Base-by-base conservation (phyloP, 2,797 vertebrate genomes). In the Myripristis murdjan region DNA sequence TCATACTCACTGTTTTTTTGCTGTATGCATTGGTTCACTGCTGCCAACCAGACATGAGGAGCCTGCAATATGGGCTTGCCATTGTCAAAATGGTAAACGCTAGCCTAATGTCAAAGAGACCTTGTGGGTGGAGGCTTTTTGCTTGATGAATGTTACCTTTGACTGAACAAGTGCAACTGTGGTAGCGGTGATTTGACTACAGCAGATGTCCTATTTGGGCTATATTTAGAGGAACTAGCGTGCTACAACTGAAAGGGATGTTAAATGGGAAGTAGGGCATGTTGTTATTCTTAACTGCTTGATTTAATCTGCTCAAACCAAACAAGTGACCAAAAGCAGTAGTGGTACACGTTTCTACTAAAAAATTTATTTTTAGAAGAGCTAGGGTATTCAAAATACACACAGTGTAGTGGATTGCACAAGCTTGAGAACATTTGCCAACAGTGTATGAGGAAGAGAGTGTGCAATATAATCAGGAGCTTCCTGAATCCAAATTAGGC, bases 151-250 rank as follows among this genome's bases (percentile, higher is more conserved):
- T 16, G 9, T 49, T 37, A 10, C 46, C 11, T 58, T 22, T 18
- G 22, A 49, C 49, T 39, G 54, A 22, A 48, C 31, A 23, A 26
- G 31, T 58, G 54, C 54, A 16, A 43, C 37, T 39, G 37, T 39
- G 12, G 31, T 33, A 54, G 11, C 65, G 12, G 16, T 37, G 46
- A 23, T 68, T 49, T 28, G 22, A 24, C 54, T 20, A 15, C 22
- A 44, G 12, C 31, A 16, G 16, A 44, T 51, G 59, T 69, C 47
- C 55, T 51, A 23, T 59, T 59, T 51, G 28, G 18, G 18, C 20
- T 56, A 31, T 14, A 39, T 59, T 43, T 31, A 52, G 1, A 68
- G 33, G n/a, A 41, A 59, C 18, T 24, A 5, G 16, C 16, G 18
- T 46, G 20, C 14, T 26, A 16, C 33, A 35, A 35, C 33, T 35